Percentiles rank a stretch among this genome's conserved stretches.
phyloP scores from a whole-genome alignment of 64 coral and sea anemone species.

The Catalaphyllia jardinei region DNA sequence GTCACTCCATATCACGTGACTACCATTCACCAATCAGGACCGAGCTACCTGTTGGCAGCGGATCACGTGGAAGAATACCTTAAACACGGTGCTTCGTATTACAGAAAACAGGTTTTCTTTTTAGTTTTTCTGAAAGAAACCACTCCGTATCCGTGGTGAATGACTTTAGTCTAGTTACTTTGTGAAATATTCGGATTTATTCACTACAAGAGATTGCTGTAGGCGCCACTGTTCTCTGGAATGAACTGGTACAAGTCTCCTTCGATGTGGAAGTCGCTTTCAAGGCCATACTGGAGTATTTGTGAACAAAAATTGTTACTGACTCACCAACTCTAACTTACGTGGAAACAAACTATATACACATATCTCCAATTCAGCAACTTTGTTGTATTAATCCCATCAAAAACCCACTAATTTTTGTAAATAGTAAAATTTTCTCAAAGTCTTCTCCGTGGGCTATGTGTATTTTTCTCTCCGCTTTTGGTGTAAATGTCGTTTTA shows the following conservation, averaged over 20 bases:
- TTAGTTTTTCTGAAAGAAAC: neutral
- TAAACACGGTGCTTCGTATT: neutral
- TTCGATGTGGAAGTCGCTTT: too few relatives aligned
- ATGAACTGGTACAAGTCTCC: too few relatives aligned
- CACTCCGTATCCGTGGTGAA: neutral
- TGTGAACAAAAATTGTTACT: too few relatives aligned
- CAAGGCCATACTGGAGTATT: too few relatives aligned
- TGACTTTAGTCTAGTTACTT: neutral
- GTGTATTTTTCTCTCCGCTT: too few relatives aligned
- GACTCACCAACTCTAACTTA: neutral
- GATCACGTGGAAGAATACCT: conserved; percentile 47
- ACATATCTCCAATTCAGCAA: neutral
- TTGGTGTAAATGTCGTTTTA: too few relatives aligned
- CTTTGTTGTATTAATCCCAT: neutral
- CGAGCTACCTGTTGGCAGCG: conserved; percentile 68
- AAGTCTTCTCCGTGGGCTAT: too few relatives aligned
- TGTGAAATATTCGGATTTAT: too few relatives aligned
- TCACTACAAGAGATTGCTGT: too few relatives aligned
- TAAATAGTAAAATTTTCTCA: too few relatives aligned
- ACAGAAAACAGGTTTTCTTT: neutral
- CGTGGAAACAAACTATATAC: neutral
- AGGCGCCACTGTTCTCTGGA: too few relatives aligned
- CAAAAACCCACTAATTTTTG: too few relatives aligned
- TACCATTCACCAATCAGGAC: conserved; percentile 77
- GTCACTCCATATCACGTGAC: conserved; percentile 55